phyloP scores from a whole-genome alignment of 2,888 invertebrate species.

The Epirrhoe tristata region DNA sequence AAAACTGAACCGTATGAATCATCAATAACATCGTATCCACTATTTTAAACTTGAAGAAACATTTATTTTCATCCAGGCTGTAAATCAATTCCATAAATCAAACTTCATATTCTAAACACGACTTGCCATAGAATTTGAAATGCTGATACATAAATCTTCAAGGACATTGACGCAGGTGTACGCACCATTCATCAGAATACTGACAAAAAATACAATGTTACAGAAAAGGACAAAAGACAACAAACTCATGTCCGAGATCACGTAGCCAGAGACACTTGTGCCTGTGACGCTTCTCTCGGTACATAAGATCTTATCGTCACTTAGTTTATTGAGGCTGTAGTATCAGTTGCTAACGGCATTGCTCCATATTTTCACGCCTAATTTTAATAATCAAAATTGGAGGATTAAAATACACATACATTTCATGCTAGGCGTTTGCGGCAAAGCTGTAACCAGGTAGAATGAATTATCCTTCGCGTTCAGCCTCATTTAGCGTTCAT shows the following conservation, averaged over 20 bases:
- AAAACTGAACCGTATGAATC: neutral
- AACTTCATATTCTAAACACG: neutral
- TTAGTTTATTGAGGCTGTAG: constrained; percentile 17
- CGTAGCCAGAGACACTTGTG: constrained; percentile 38
- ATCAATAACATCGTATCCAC: neutral
- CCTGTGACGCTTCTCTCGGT: constrained; percentile 14
- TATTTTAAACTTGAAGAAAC: neutral
- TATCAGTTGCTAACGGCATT: constrained; percentile 9
- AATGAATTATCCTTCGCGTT: constrained; percentile 25
- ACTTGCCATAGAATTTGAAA: neutral
- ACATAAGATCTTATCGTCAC: constrained; percentile 21
- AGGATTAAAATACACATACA: neutral
- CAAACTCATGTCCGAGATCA: constrained; percentile 43
- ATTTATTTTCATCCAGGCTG: neutral
- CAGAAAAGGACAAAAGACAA: constrained; percentile 5
- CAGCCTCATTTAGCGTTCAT: too few species aligned
- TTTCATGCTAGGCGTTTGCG: constrained; percentile 1
- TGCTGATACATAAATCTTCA: constrained; percentile 1
- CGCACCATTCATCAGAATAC: neutral
- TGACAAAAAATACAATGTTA: neutral
- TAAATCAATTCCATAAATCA: constrained; percentile 8
- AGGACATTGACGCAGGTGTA: constrained; percentile 7
- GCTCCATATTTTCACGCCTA: neutral
- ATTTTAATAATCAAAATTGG: too few species aligned
- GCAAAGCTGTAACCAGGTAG: constrained; percentile 11